A percentile compares a stretch with the other conserved stretches of the same genome.
Evolutionary conservation across 2,888 invertebrate genomes (phyloP).

Genomic region (Beris morrisii): DNA sequence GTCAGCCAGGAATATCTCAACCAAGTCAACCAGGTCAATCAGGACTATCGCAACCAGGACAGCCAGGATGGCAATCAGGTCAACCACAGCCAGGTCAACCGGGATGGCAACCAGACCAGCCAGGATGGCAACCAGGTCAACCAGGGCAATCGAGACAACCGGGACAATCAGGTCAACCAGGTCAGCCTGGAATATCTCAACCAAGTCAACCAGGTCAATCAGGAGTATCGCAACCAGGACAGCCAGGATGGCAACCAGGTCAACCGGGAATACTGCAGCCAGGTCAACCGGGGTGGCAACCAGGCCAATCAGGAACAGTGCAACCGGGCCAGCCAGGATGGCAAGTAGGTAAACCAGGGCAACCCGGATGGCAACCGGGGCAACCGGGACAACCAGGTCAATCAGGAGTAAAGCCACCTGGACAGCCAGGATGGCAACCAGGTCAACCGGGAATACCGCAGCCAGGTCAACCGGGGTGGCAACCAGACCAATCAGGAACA

Average conservation of each 20-base stretch:
- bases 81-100: neutral
- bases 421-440: neutral
- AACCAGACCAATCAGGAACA: neutral
- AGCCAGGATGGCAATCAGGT: slow-evolving; percentile 2
- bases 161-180: neutral
- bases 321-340: neutral
- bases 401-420: neutral
- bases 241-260: slow-evolving; percentile 7
- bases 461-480: neutral
- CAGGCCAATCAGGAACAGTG: slow-evolving; percentile 4
- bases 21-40: slow-evolving; percentile 4
- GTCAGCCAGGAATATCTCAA: neutral
- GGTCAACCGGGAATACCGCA: slow-evolving; percentile 2
- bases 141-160: slow-evolving; percentile 15
- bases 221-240: neutral
- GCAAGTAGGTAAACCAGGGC: neutral
- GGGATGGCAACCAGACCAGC: slow-evolving; percentile 2
- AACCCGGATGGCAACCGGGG: slow-evolving; percentile 23
- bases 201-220: slow-evolving; percentile 5
- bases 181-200: neutral
- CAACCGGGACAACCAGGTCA: neutral
- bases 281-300: slow-evolving; percentile 10
- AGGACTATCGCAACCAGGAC: neutral
- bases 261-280: neutral
- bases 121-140: slow-evolving; percentile 8